Base-by-base conservation (phyloP, 2,888 invertebrate species). In the Petrolisthes cinctipes region DNA sequence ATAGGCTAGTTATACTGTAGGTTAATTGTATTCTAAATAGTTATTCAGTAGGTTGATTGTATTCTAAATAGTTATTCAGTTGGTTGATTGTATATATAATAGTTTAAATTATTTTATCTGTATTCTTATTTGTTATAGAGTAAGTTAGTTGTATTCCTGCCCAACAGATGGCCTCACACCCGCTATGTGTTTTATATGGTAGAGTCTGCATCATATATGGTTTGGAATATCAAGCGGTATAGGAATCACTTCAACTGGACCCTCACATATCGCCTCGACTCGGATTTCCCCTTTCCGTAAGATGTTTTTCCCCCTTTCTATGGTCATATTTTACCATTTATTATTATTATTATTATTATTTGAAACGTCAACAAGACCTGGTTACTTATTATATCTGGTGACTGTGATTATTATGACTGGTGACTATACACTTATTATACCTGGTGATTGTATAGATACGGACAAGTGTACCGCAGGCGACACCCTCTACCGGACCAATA, bases 141-240 rank as follows among this genome's bases (percentile, higher is more conserved):
- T 37, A 37, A 37, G 2, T 37, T 61, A 61, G 9, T 17, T 61
- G 7, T 20, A 17, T 75, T 11, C 11, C 53, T 82, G 0, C 53
- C n/a, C 53, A 4, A 0, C 83, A 87, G 87, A 37, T 87, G 73
- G 0, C 80, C 83, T 7, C 87, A 87, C 84, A 87, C 87, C 9
- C 83, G 87, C n/a, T 87, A 84, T n/a, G 84, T 88, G 66, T 76
- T 88, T 20, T 84, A 61, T 81, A 75, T 88, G 85, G 76, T 85
- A 81, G 88, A 88, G 68, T 85, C 88, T 23, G 66, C 88, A 4
- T 66, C 76, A 0, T 14, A 82, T 23, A 75, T 88, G 1, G 76
- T 17, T 51, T 76, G 76, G 0, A 61, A 85, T 37, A 11, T 88
- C 6, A n/a, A 79, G 0, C 53, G n/a, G 0, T 88, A 82, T 57